These are phyloP conservation scores for Campylomormyrus numenius DNA, from an alignment of 2,113 vertebrate genomes.

Conservation along the genomic window DNA sequence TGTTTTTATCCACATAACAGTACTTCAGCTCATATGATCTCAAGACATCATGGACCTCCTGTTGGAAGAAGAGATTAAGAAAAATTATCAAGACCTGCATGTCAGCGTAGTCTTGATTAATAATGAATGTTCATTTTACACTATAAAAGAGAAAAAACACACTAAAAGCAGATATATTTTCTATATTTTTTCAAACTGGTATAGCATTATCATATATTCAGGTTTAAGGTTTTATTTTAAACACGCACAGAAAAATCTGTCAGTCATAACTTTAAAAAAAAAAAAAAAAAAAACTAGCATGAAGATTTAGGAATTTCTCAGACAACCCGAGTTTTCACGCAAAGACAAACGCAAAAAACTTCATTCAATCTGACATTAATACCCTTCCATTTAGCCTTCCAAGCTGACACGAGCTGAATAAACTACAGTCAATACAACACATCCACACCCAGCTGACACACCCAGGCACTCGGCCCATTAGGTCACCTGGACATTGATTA, in stretches of 20 bases:
- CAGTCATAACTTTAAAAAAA: neutral
- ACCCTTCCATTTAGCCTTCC: neutral
- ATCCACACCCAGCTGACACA: neutral
- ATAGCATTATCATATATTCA: neutral
- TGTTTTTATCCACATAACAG: slow-evolving; percentile 96
- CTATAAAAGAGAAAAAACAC: neutral
- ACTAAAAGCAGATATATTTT: neutral
- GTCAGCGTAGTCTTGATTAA: neutral
- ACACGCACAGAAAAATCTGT: neutral
- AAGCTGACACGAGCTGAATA: neutral
- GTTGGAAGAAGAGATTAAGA: slow-evolving; percentile 30
- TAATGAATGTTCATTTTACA: neutral
- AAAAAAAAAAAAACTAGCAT: neutral
- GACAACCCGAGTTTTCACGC: neutral
- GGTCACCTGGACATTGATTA: neutral
- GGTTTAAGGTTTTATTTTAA: neutral
- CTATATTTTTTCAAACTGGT: neutral
- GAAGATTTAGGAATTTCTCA: neutral
- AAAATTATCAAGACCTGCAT: neutral
- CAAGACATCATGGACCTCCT: slow-evolving; percentile 92
- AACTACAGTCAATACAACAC: neutral
- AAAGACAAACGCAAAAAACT: neutral
- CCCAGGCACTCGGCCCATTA: neutral
- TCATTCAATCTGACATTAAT: neutral
- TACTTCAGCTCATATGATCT: slow-evolving; percentile 93